Evolutionary conservation across 1,140 invertebrate genomes (phyloP), one percentile per base, ranked within the genome.

Genomic region (Archivesica marissinica): DNA sequence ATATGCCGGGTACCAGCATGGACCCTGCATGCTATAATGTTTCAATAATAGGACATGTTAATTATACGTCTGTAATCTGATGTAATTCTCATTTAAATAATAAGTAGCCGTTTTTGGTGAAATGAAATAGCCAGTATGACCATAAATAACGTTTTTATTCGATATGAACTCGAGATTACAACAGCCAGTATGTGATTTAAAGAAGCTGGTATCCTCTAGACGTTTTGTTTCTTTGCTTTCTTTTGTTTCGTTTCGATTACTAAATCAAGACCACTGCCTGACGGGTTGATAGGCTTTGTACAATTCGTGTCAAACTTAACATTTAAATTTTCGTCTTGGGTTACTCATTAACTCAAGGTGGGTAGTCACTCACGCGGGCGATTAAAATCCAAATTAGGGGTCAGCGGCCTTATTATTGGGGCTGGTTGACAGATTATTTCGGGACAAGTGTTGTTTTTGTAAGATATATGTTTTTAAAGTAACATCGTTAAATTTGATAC

Each of bases 371-470:
- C 38, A 47, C 23, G 2, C 28, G 11, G 28, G 68, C 44, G 68
- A 72, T 72, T 44, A 47, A 72, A 72, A 72, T 72, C 39, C 68
- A 72, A 72, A 72, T 72, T 72, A 72, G 68, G 68, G 68, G 68
- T 72, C 68, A 72, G 68, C 68, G 41, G 68, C 68, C 68, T 50
- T 72, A 50, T 72, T 72, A 72, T 28, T 47, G 68, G 35, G 20
- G 44, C 44, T 50, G 41, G 23, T 15, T 72, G 68, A 47, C 68
- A 72, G 41, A 20, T 72, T 47, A 33, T 72, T 72, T 50, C 28
- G 9, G 41, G 23, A 47, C 3, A 72, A 72, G 41, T 72, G 68
- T 72, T 72, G 44, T 47, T 72, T 72, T 72, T 72, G 68, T 47
- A 72, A 72, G 68, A 72, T 72, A 72, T 72, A 72, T 72, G 68